Evolutionary conservation across 2,888 invertebrate genomes (phyloP), one percentile per base, ranked within the genome.

Genomic region (Phyto melanocephala): DNA sequence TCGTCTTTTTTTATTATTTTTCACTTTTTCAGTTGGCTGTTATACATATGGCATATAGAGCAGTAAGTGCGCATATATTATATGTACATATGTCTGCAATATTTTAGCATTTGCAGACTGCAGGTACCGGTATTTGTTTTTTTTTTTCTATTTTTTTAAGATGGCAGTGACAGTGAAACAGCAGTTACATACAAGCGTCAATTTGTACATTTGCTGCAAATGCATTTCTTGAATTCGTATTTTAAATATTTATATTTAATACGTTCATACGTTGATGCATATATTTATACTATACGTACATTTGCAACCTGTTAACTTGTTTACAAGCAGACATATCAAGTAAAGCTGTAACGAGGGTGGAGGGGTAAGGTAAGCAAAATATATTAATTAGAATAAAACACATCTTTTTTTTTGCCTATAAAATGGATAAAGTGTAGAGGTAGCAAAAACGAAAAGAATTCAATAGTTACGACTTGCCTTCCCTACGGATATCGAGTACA

Each of bases 161-260:
- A 56, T 78, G 71, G 72, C 78, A 79, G 47, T 79, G 78, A 65
- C 71, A 79, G 65, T 79, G 78, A 79, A 79, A 77, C 35, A 52
- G 47, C 8, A 17, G 4, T 45, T 1, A 20, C 20, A 70, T 1
- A 15, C 20, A 35, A 35, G 65, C 4, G 45, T 5, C n/a, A 13
- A 24, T 8, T 28, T 28, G 33, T 68, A 11, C 56, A 58, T 28
- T 52, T 15, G 8, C 54, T 77, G 60, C 10, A 68, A 67, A 45
- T 72, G 58, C 58, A 79, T 52, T 72, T 47, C 50, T 22, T 28
- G 6, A 10, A 65, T 22, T 72, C n/a, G 42, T 58, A 42, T 56
- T 72, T 65, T 58, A 63, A 33, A 70, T 40, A 50, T 63, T 60
- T 76, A 17, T 45, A 70, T 6, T 45, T 42, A 6, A 62, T 13